phyloP scores from a whole-genome alignment of 2,888 invertebrate species.

The Eretmocerus hayati region DNA sequence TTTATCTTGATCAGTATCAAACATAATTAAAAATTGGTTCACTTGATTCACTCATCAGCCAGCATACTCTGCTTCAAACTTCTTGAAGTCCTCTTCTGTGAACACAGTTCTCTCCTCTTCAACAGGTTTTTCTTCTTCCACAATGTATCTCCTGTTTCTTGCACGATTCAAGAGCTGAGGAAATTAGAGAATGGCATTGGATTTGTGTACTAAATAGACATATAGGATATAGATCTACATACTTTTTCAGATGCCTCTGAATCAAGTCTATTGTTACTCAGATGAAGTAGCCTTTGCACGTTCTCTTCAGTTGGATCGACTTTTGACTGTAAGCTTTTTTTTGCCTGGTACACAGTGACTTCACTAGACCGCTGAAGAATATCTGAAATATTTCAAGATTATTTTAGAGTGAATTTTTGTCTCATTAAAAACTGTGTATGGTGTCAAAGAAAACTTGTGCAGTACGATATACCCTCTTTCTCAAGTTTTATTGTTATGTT shows the following conservation, averaged over 20 bases:
- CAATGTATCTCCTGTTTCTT: constrained; percentile 48
- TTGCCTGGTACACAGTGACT: constrained; percentile 33
- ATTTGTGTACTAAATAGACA: neutral
- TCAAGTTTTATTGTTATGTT: no score
- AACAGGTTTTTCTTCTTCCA: constrained; percentile 38
- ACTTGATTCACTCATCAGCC: constrained; percentile 14
- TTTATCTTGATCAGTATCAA: constrained; percentile 49
- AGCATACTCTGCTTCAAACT: constrained; percentile 58
- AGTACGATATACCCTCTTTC: no score
- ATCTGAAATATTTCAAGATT: no score
- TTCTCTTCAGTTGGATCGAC: constrained; percentile 47
- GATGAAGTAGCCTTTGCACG: constrained; percentile 48
- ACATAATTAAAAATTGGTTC: constrained; percentile 27
- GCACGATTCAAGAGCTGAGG: constrained; percentile 56
- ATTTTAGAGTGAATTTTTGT: no score
- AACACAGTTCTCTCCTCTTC: constrained; percentile 58
- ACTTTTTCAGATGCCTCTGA: constrained; percentile 49
- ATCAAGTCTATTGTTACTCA: constrained; percentile 47
- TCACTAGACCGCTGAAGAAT: constrained; percentile 28
- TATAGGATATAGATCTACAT: constrained; percentile 4
- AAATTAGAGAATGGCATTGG: neutral
- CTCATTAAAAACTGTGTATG: no score
- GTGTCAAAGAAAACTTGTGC: no score
- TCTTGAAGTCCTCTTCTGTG: constrained; percentile 62
- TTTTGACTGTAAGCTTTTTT: constrained; percentile 30